Percentiles rank a stretch among this genome's conserved stretches.
phyloP scores from a whole-genome alignment of 2,888 invertebrate genomes.

The Caenorhabditis wallacei region DNA sequence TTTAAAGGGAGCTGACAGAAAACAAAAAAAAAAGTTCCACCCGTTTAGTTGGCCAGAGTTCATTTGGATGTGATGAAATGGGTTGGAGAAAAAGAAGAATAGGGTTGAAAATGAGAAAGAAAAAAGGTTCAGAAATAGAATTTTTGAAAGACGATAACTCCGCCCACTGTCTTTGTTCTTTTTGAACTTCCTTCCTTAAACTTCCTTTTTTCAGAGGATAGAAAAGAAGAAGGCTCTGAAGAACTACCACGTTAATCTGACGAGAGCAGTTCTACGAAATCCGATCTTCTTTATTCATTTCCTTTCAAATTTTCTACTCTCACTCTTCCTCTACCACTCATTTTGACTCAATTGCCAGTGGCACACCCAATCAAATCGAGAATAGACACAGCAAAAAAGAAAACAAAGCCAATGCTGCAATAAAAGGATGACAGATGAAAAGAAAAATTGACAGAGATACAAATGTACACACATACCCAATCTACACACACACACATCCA shows the following conservation, averaged over 20 bases:
- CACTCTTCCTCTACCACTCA: slow-evolving; percentile 21
- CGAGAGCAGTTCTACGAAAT: slow-evolving; percentile 34
- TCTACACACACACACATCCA: slow-evolving; percentile 15
- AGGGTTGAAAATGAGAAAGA: background rate
- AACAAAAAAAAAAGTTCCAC: background rate
- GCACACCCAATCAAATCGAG: slow-evolving; percentile 21
- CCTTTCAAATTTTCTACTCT: slow-evolving; percentile 27
- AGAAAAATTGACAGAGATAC: slow-evolving; percentile 40
- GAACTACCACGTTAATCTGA: slow-evolving; percentile 39
- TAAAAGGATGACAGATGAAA: slow-evolving; percentile 48
- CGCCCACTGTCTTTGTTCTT: slow-evolving; percentile 35
- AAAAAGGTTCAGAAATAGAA: slow-evolving; percentile 36
- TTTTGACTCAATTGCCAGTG: slow-evolving; percentile 33
- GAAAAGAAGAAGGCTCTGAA: slow-evolving; percentile 19
- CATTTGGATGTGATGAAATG: slow-evolving; percentile 29
- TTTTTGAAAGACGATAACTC: slow-evolving; percentile 45
- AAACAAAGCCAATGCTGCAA: slow-evolving; percentile 25
- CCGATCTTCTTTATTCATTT: slow-evolving; percentile 36
- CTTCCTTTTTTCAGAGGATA: slow-evolving; percentile 26
- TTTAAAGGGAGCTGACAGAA: slow-evolving; percentile 6
- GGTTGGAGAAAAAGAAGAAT: slow-evolving; percentile 21
- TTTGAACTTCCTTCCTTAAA: slow-evolving; percentile 8
- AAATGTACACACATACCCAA: slow-evolving; percentile 33
- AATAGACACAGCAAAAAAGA: slow-evolving; percentile 3
- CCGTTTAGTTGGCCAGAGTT: slow-evolving; percentile 14